A percentile compares a stretch with the other conserved stretches of the same genome.
Evolutionary conservation across 2,888 invertebrate genomes (phyloP).

Genomic region (Lepidochrysops patricia): DNA sequence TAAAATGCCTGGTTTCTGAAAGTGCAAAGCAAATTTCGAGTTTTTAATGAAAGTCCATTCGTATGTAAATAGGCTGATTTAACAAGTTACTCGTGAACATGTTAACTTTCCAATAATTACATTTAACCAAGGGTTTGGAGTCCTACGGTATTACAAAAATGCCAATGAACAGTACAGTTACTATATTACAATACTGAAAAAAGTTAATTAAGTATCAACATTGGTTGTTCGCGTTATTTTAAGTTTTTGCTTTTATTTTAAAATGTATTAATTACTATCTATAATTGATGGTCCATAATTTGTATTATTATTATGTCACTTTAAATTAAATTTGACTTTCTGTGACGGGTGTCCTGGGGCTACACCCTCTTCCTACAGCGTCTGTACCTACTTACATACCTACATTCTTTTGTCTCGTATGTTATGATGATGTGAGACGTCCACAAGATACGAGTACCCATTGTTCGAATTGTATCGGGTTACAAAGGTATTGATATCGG

Average conservation of each 20-base stretch:
- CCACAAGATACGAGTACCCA: neutral
- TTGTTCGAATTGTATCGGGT: neutral
- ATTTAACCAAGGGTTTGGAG: neutral
- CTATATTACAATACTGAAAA: too few species aligned
- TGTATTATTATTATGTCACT: too few species aligned
- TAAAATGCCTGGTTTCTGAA: conserved; percentile 19
- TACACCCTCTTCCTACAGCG: too few species aligned
- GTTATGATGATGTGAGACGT: neutral
- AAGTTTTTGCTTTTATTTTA: too few species aligned
- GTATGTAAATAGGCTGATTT: conserved; percentile 23
- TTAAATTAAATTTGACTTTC: too few species aligned
- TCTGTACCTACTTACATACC: neutral
- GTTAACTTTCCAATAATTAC: conserved; percentile 15
- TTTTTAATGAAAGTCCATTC: conserved; percentile 24
- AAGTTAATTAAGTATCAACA: too few species aligned
- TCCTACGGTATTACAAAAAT: neutral
- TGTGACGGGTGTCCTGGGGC: too few species aligned
- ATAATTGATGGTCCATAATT: too few species aligned
- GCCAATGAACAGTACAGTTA: neutral
- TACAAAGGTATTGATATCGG: conserved; percentile 1
- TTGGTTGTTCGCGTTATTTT: too few species aligned
- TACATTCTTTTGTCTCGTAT: neutral
- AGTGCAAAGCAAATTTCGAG: conserved; percentile 18
- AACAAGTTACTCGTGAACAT: conserved; percentile 25
- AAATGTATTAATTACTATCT: too few species aligned